phyloP scores from a whole-genome alignment of 2,888 invertebrate species.

The Darwinula stevensoni region DNA sequence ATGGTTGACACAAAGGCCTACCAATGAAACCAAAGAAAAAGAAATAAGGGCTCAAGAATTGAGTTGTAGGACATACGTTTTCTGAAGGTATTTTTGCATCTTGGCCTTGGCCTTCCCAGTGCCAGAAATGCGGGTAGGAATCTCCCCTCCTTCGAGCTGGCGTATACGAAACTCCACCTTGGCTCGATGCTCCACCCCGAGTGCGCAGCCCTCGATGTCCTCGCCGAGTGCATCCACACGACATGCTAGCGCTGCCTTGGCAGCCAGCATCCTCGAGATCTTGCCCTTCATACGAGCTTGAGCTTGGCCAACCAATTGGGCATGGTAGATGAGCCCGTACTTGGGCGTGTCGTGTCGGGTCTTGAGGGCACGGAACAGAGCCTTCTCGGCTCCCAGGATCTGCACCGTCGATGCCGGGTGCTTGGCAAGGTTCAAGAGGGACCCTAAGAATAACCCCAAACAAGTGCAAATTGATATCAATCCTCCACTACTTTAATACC shows the following conservation, averaged over 20 bases:
- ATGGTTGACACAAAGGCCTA: too few relatives aligned
- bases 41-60: too few relatives aligned
- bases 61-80: too few relatives aligned
- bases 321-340: conserved; percentile 82
- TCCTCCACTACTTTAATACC: too few relatives aligned
- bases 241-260: conserved; percentile 72
- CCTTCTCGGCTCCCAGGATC: conserved; percentile 94
- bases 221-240: conserved; percentile 91
- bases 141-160: conserved; percentile 53
- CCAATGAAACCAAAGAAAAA: too few relatives aligned
- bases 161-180: conserved; percentile 48
- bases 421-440: conserved; percentile 79
- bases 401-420: conserved; percentile 94
- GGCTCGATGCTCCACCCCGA: conserved; percentile 67
- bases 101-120: conserved; percentile 62
- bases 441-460: conserved; percentile 19
- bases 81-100: conserved; percentile 50
- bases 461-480: conserved; percentile 3
- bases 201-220: conserved; percentile 28
- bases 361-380: conserved; percentile 81
- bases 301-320: conserved; percentile 65
- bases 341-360: conserved; percentile 95
- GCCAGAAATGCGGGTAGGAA: conserved; percentile 48
- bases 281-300: conserved; percentile 48
- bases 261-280: conserved; percentile 73